These are phyloP conservation scores for Papilio machaon DNA, from an alignment of 1,140 invertebrate species.

Conservation along the genomic window DNA sequence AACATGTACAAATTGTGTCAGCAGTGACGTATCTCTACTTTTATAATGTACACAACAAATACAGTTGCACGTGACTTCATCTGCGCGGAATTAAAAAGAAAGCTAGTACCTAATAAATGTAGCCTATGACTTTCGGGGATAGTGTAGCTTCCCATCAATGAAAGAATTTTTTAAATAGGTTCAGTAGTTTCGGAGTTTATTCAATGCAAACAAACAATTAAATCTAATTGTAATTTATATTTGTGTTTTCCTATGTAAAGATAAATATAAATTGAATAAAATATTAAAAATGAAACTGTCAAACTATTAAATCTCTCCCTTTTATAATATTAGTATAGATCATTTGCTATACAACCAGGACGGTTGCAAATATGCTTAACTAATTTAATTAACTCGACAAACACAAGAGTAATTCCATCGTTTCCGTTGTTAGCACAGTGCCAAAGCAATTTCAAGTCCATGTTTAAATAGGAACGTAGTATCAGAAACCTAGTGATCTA, in stretches of 20 bases:
- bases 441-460: conserved; percentile 13
- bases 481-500: background rate
- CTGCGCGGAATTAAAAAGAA: no score
- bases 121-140: no score
- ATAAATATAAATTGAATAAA: background rate
- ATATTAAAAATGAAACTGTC: no score
- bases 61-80: no score
- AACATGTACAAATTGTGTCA: background rate
- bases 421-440: conserved; percentile 18
- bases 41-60: no score
- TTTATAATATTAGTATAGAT: background rate
- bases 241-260: no score
- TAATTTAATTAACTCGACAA: conserved; percentile 21
- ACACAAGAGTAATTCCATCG: conserved; percentile 17
- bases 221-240: background rate
- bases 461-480: background rate
- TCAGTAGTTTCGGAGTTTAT: no score
- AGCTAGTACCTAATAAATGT: no score
- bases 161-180: no score
- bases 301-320: background rate
- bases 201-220: no score
- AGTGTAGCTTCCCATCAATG: no score
- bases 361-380: conserved; percentile 1
- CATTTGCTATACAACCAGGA: background rate
- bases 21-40: background rate